Conservation (phyloP, 2,888 invertebrate species). For the Pomacea canaliculata region DNA sequence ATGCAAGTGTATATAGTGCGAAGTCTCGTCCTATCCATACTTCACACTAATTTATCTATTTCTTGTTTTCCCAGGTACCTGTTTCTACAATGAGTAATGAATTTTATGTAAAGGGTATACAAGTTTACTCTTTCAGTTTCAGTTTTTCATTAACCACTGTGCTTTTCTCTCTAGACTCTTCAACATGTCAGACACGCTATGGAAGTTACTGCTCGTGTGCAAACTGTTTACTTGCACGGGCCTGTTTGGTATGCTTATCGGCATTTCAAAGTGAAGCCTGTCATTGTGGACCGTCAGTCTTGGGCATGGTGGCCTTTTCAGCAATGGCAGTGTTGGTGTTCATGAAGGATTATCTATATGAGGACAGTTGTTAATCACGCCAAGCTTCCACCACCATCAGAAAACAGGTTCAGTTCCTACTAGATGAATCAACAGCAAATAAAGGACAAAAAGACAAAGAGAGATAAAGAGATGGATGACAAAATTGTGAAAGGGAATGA, state of each 20-base stretch:
- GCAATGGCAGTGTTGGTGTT: slow-evolving; percentile 33
- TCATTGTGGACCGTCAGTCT: not conserved
- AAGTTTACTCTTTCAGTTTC: no score
- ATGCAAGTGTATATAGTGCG: no score
- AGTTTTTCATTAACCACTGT: no score
- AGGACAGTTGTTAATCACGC: slow-evolving; percentile 46
- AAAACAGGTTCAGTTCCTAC: slow-evolving; percentile 34
- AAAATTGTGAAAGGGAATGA: no score
- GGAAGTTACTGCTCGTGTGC: slow-evolving; percentile 32
- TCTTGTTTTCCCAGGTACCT: no score
- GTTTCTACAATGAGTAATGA: no score
- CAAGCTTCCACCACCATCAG: slow-evolving; percentile 34
- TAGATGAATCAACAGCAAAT: no score
- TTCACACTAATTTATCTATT: no score
- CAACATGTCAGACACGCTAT: slow-evolving; percentile 34
- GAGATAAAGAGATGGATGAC: no score
- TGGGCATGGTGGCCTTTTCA: slow-evolving; percentile 35
- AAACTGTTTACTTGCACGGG: slow-evolving; percentile 50
- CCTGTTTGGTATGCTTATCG: slow-evolving; percentile 42
- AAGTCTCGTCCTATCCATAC: no score
- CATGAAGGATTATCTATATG: slow-evolving; percentile 50
- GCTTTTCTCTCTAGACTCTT: slow-evolving; percentile 23
- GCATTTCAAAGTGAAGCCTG: slow-evolving; percentile 43
- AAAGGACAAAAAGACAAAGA: no score
- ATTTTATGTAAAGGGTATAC: no score